Evolutionary conservation across 2,888 invertebrate species (phyloP), one percentile per base, ranked within the genome.

Genomic region (Xanthorhoe designata): DNA sequence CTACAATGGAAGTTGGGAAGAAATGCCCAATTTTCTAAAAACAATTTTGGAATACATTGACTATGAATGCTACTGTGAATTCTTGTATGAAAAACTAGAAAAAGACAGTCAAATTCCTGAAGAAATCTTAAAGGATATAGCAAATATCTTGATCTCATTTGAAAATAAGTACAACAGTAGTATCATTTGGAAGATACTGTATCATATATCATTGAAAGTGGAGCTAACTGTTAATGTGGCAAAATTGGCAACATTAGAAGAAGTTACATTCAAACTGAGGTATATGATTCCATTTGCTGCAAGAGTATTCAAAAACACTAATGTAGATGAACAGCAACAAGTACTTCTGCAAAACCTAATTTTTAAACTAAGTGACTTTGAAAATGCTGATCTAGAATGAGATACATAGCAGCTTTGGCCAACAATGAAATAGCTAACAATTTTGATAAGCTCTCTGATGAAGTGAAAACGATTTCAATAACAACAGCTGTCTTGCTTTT

Each of bases 401-500:
- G 93, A 78, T 77, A 80, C 19, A 87, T 89, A 70, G 87, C 90
- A 57, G 86, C 87, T 51, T 70, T 84, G 58, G 86, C 91, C 18
- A 91, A 89, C 70, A 92, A 91, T 83, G 90, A 90, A 78, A 69
- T 92, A 32, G 84, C 84, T 29, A 71, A 71, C 47, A 68, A 73
- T 17, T 86, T 90, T 72, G 32, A 68, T 7, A 72, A 69, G 54
- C 74, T 88, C 17, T 42, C 80, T 10, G 85, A 89, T 74, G 64
- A 69, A 50, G 73, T 85, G 29, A 92, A 86, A 81, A 77, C 87
- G 47, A 83, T 73, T 64, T 80, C 88, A 55, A 82, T 94, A 42
- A 85, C 88, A 77, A 81, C 90, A 51, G 89, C 85, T 57, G 76
- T 94, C n/a, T 81, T 88, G 49, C 81, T 95, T 5, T 76, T 95